phyloP scores from a whole-genome alignment of 2,113 vertebrate genomes.

The Microtus ochrogaster region DNA sequence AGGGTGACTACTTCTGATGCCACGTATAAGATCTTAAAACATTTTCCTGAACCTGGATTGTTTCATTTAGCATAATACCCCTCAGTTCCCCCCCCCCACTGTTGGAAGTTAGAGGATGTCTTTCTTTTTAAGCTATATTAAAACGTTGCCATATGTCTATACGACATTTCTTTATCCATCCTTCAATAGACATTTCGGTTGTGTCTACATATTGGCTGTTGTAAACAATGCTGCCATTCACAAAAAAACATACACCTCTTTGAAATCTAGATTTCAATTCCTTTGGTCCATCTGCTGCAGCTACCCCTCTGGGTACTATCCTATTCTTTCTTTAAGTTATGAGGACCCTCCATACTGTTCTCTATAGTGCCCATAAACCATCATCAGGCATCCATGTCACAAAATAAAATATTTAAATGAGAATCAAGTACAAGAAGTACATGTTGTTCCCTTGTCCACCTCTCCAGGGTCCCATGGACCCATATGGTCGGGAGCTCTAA shows the following conservation, averaged over 20 bases:
- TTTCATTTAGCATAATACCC: neutral
- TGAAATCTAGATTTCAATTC: neutral
- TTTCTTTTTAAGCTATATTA: neutral
- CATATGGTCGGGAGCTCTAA: neutral
- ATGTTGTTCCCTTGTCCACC: neutral
- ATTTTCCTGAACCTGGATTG: neutral
- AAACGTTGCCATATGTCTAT: too few species aligned
- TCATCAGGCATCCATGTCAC: neutral
- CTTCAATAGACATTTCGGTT: neutral
- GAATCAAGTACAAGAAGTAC: neutral
- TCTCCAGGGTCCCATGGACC: neutral
- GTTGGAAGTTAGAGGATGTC: neutral
- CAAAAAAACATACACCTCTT: neutral
- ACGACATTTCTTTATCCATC: neutral
- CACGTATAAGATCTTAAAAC: neutral
- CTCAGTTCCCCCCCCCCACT: accelerated
- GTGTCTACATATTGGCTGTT: neutral
- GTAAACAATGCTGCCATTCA: neutral
- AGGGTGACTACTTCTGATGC: neutral
- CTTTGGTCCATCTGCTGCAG: neutral
- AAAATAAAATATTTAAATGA: neutral
- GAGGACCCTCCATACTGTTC: neutral
- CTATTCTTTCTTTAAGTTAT: neutral
- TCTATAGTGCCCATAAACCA: neutral
- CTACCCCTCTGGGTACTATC: neutral